Percentiles rank a stretch among this genome's conserved stretches.
These are phyloP conservation scores for Pangasianodon hypophthalmus DNA, from an alignment of 2,113 vertebrate species.

Conservation along the genomic window DNA sequence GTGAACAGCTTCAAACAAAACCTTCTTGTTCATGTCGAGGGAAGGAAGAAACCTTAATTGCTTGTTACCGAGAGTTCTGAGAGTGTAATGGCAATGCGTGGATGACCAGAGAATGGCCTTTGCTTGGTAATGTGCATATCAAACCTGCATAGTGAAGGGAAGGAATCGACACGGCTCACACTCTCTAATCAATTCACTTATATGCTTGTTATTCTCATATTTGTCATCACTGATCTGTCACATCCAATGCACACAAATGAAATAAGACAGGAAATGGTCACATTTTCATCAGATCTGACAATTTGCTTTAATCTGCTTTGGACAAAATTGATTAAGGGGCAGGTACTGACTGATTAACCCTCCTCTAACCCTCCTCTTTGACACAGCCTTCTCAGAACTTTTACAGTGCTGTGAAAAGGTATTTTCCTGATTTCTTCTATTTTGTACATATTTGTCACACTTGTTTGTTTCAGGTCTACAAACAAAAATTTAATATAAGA, in stretches of 20 bases:
- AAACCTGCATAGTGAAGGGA: not conserved
- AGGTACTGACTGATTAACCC: not conserved
- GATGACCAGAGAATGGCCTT: not conserved
- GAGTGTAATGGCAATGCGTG: not conserved
- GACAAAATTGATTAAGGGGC: slow-evolving; percentile 24
- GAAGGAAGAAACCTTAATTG: not conserved
- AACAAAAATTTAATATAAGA: not conserved
- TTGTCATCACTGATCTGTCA: not conserved
- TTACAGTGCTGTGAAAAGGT: not conserved
- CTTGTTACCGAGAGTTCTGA: not conserved
- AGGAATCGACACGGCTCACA: not conserved
- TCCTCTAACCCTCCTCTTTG: not conserved
- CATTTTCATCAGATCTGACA: slow-evolving; percentile 26
- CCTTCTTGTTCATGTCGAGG: not conserved
- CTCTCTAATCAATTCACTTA: not conserved
- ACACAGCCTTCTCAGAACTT: not conserved
- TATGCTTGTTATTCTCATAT: not conserved
- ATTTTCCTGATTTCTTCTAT: not conserved
- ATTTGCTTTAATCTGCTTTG: slow-evolving; percentile 21
- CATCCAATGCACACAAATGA: slow-evolving; percentile 8
- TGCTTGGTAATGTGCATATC: slow-evolving; percentile 9
- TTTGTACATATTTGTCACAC: not conserved
- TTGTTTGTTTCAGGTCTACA: not conserved
- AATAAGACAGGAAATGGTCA: slow-evolving; percentile 16
- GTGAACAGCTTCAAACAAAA: not conserved